Percentiles rank a stretch among this genome's conserved stretches.
These are phyloP conservation scores for Drosophila biarmipes DNA, from an alignment of 1,140 invertebrate genomes.

Conservation along the genomic window DNA sequence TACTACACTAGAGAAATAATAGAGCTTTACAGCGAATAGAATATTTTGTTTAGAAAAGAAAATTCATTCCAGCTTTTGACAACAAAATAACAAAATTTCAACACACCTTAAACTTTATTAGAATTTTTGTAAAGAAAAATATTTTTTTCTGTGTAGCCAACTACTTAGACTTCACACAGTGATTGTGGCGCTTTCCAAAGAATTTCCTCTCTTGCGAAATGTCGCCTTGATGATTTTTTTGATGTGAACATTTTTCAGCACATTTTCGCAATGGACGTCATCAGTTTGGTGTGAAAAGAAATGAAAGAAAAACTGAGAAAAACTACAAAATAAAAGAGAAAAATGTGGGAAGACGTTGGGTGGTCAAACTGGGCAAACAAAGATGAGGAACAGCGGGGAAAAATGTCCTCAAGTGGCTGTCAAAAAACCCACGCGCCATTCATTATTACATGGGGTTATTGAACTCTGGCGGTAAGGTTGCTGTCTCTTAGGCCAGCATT, in stretches of 20 bases:
- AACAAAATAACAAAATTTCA: background rate
- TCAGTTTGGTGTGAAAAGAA: conserved; percentile 40
- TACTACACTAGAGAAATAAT: conserved; percentile 5
- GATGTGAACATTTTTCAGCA: conserved; percentile 44
- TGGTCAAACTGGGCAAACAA: conserved; percentile 48
- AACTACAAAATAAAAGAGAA: background rate
- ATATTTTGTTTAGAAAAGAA: background rate
- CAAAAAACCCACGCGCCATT: conserved; percentile 62
- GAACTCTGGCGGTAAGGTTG: conserved; percentile 36
- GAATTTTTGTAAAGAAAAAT: too few species aligned
- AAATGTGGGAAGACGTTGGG: conserved; percentile 27
- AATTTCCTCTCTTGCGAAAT: conserved; percentile 25
- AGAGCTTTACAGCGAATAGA: too few species aligned
- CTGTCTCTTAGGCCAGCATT: background rate
- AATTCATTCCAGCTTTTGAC: background rate
- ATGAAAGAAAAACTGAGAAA: conserved; percentile 44
- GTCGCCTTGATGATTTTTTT: conserved; percentile 34
- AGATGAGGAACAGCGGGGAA: conserved; percentile 3
- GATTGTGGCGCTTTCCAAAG: conserved; percentile 11
- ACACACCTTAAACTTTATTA: too few species aligned
- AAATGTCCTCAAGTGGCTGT: conserved; percentile 59
- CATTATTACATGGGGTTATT: conserved; percentile 38
- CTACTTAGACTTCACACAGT: background rate
- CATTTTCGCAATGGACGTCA: conserved; percentile 57
- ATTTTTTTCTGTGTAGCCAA: background rate